Conservation (phyloP, 2,888 invertebrate species). For the Eilema caniola region DNA sequence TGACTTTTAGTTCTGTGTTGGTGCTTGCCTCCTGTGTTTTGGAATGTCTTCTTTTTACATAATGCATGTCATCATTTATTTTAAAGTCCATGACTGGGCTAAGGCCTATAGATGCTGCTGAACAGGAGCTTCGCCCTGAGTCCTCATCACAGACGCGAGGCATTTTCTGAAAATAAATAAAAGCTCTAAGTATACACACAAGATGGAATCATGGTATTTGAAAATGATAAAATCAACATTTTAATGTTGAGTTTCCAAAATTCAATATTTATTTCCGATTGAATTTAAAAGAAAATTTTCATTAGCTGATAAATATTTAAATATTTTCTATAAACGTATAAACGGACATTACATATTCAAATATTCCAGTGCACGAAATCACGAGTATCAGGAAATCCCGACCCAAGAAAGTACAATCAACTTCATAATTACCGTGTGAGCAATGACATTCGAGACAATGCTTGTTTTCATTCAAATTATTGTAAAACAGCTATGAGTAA, state of each 20-base stretch:
- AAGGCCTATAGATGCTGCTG: constrained; percentile 75
- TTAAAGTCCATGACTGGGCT: constrained; percentile 72
- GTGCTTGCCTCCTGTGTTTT: constrained; percentile 77
- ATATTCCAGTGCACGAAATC: constrained; percentile 30
- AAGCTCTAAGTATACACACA: not conserved
- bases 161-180: constrained; percentile 68
- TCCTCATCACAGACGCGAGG: constrained; percentile 79
- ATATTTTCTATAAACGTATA: constrained; percentile 26
- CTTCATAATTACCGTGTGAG: constrained; percentile 8
- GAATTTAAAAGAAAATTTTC: not conserved
- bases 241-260: not conserved
- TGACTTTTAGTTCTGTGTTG: constrained; percentile 84
- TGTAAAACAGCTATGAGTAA: constrained; percentile 1
- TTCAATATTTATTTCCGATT: not conserved
- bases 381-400: constrained; percentile 8
- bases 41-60: constrained; percentile 53
- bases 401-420: not conserved
- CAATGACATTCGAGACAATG: not conserved
- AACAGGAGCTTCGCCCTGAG: constrained; percentile 83
- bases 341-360: constrained; percentile 55
- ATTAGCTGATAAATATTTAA: constrained; percentile 13
- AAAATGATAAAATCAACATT: too few relatives aligned
- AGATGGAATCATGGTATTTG: not conserved
- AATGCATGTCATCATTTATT: constrained; percentile 50
- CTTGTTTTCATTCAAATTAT: constrained; percentile 6